Conservation (phyloP, 2,888 invertebrate genomes). For the Ichneumoninae sp. region DNA sequence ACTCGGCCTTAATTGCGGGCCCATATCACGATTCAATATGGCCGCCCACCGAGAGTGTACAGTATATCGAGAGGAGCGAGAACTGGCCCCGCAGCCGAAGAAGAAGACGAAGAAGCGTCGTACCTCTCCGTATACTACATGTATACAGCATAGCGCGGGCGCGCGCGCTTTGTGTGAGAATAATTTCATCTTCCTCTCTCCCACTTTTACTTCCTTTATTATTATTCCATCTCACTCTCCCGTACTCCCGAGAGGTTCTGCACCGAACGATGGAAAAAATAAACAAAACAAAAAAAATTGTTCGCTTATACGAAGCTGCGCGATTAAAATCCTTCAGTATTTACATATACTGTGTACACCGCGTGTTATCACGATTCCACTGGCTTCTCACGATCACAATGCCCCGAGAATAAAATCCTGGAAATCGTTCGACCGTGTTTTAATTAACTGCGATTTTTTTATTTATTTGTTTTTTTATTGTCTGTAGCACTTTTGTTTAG, state of each 20-base stretch:
- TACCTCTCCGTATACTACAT: background rate
- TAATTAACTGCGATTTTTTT: constrained; percentile 22
- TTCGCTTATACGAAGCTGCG: constrained; percentile 22
- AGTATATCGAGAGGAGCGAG: constrained; percentile 51
- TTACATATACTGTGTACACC: constrained; percentile 42
- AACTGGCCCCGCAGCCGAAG: constrained; percentile 28
- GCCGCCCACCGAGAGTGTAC: constrained; percentile 80
- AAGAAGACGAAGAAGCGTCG: constrained; percentile 29
- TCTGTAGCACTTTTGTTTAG: constrained; percentile 3
- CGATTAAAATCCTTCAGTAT: constrained; percentile 57
- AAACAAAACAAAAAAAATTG: constrained; percentile 10
- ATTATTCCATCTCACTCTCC: constrained; percentile 21
- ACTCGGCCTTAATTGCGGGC: constrained; percentile 84
- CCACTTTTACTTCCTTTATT: constrained; percentile 18
- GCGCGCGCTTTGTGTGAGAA: constrained; percentile 37
- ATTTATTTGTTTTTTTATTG: background rate
- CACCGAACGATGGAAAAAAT: background rate
- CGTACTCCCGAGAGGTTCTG: background rate
- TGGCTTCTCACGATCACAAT: constrained; percentile 29
- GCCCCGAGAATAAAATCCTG: background rate
- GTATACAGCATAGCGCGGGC: background rate
- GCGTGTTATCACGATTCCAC: constrained; percentile 45
- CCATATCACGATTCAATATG: constrained; percentile 84
- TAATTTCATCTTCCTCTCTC: constrained; percentile 23
- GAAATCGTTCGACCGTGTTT: background rate